Base-by-base conservation (phyloP, 2,113 vertebrate genomes). In the Labrus mixtus region DNA sequence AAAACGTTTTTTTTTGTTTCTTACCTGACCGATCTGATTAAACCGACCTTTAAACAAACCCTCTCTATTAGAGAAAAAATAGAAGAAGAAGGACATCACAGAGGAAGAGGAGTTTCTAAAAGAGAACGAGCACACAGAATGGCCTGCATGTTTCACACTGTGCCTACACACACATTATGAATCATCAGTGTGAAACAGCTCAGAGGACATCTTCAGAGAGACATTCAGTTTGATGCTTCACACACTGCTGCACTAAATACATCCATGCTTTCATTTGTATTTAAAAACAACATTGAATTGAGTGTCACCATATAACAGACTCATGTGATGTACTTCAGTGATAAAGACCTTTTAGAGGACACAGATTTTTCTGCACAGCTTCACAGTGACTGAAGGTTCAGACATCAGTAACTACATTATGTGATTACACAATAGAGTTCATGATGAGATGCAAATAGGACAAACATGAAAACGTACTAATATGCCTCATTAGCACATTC, bases 131-230 rank as follows among this genome's bases (percentile, higher is more conserved):
- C 41, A 13, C 16, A 13, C 13, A 13, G 16, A 16, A 16, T 46
- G 0, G 13, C 15, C 61, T 63, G 60, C 61, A 64, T 48, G 61
- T 63, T 63, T 63, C 61, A 48, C 45, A 33, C 43, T 29, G 41
- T 46, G 61, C 61, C 61, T 48, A 64, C 61, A 64, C 45, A 43
- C 58, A 11, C 61, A 33, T n/a, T n/a, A 29, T 64, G 43, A 64
- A 23, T 64, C 45, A 64, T 48, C 61, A 63, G 60, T 63, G 60
- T 46, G 22, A 19, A 43, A 25, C 22, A 29, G 43, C 41, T 9
- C 59, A 63, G 22, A 46, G 60, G 43, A 63, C 41, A 19, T 29
- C n/a, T 13, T 60, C 39, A 45, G 20, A 62, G 39, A 62, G 11
- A n/a, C 12, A 4, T 46, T 29, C 16, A 22, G 17, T 46, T 25